Conservation (phyloP, 2,888 invertebrate species). For the Caprella mutica region DNA sequence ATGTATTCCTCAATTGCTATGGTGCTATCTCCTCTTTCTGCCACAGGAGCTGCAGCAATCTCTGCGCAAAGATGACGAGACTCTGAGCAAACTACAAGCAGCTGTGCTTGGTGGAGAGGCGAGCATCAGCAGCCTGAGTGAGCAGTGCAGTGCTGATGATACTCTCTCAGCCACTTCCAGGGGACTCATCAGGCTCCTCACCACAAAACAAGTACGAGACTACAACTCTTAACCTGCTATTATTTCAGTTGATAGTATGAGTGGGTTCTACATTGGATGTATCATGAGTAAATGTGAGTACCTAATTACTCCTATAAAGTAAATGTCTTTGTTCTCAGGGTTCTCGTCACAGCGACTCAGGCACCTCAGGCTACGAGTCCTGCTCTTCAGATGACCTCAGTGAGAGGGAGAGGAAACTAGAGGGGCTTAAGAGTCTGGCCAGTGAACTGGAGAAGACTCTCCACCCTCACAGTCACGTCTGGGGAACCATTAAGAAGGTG, state of each 20-base stretch:
- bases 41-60: slow-evolving; percentile 66
- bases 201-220: too few relatives aligned
- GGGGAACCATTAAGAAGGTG: slow-evolving; percentile 31
- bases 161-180: slow-evolving; percentile 1
- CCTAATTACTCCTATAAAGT: too few relatives aligned
- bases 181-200: not conserved
- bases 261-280: too few relatives aligned
- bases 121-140: not conserved
- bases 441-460: slow-evolving; percentile 31
- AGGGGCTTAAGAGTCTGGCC: slow-evolving; percentile 27
- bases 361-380: slow-evolving; percentile 34
- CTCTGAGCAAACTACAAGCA: slow-evolving; percentile 39
- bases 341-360: slow-evolving; percentile 29
- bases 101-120: slow-evolving; percentile 1
- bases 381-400: slow-evolving; percentile 34
- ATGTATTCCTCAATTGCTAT: too few relatives aligned
- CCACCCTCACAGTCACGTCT: slow-evolving; percentile 28
- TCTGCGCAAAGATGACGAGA: slow-evolving; percentile 57
- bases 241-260: too few relatives aligned
- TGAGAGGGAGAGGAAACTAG: slow-evolving; percentile 33
- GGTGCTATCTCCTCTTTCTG: too few relatives aligned
- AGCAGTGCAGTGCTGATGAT: not conserved
- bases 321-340: too few relatives aligned
- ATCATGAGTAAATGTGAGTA: too few relatives aligned
- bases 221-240: too few relatives aligned